These are phyloP conservation scores for Otolemur garnettii DNA, from an alignment of 2,113 vertebrate genomes.

Conservation along the genomic window DNA sequence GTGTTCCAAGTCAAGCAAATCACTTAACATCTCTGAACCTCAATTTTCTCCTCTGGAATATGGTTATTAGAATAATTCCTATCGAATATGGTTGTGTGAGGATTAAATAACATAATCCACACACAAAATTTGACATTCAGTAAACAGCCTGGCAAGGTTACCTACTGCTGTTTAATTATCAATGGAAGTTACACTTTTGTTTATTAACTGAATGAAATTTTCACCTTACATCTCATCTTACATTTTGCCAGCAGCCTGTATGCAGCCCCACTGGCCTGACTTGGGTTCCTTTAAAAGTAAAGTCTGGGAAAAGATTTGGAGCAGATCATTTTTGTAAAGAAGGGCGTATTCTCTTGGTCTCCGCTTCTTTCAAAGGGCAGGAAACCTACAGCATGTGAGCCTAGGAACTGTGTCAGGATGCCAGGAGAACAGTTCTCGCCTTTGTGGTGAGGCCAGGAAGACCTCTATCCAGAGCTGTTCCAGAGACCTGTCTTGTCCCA, in stretches of 20 bases:
- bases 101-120: neutral
- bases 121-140: neutral
- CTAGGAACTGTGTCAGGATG: neutral
- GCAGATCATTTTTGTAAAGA: neutral
- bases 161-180: neutral
- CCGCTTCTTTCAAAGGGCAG: neutral
- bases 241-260: conserved; percentile 4
- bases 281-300: neutral
- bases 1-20: neutral
- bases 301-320: neutral
- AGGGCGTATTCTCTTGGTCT: neutral
- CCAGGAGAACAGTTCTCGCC: neutral
- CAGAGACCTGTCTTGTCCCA: neutral
- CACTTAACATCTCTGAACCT: neutral
- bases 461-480: neutral
- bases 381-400: too few species aligned
- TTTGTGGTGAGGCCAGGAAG: too few species aligned
- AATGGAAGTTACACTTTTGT: neutral
- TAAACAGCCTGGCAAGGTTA: conserved; percentile 9
- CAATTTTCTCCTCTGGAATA: neutral
- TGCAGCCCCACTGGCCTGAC: neutral
- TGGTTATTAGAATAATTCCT: conserved; percentile 13
- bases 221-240: neutral
- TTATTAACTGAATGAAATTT: conserved; percentile 54
- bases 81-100: neutral